phyloP scores from a whole-genome alignment of 2,113 vertebrate genomes.

The Paramormyrops kingsleyae region DNA sequence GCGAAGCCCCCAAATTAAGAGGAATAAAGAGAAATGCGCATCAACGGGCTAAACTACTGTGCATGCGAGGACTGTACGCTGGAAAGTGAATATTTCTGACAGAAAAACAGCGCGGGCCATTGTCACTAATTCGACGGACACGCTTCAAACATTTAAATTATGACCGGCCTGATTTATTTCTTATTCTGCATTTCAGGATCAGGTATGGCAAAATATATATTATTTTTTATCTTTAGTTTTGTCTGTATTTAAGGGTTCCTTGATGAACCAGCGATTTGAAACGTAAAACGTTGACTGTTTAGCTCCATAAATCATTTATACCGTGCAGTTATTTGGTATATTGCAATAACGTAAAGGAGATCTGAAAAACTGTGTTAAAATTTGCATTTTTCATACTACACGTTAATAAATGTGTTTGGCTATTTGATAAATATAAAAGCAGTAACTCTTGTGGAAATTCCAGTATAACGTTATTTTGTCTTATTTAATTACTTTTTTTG shows the following conservation, averaged over 20 bases:
- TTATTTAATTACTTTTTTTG: neutral
- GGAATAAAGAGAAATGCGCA: slow-evolving; percentile 45
- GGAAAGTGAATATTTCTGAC: slow-evolving; percentile 37
- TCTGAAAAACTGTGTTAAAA: neutral
- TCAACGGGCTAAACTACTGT: slow-evolving; percentile 37
- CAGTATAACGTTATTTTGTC: neutral
- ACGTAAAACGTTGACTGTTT: neutral
- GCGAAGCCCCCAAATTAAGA: neutral
- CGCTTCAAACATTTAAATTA: slow-evolving; percentile 33
- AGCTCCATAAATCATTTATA: neutral
- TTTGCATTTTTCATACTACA: neutral
- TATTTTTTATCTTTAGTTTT: neutral
- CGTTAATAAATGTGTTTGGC: neutral
- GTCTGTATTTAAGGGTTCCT: neutral
- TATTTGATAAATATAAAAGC: neutral
- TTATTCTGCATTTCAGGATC: slow-evolving; percentile 42
- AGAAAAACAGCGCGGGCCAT: neutral
- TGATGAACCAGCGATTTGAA: neutral
- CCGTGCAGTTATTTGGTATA: neutral
- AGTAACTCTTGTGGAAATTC: neutral
- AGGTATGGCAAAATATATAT: slow-evolving; percentile 43
- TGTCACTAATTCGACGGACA: slow-evolving; percentile 2
- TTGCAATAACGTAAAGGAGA: neutral
- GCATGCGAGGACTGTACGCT: slow-evolving; percentile 39
- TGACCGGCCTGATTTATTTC: slow-evolving; percentile 42